A percentile compares a stretch with the other conserved stretches of the same genome.
Conservation (phyloP, 2,113 vertebrate species). For the Elachura formosa region DNA sequence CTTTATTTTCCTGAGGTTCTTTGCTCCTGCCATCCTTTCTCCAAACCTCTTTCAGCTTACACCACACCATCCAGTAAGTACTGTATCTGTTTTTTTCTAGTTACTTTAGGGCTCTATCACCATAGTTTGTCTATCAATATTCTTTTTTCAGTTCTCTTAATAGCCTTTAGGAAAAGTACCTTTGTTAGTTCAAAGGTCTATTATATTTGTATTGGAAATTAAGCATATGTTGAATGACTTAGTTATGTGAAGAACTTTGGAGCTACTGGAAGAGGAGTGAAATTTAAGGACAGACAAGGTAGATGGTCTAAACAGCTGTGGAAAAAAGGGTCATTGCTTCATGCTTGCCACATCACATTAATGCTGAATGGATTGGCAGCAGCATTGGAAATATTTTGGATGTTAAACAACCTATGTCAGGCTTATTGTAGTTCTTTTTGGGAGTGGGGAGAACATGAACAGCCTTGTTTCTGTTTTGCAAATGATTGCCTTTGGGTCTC, state of each 20-base stretch:
- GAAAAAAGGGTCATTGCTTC: neutral
- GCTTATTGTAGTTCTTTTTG: neutral
- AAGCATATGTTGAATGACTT: neutral
- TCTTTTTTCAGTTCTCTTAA: neutral
- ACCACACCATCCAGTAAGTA: constrained; percentile 92
- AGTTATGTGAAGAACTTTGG: neutral
- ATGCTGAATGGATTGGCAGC: neutral
- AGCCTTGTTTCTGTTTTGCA: neutral
- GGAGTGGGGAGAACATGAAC: neutral
- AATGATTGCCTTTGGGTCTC: neutral
- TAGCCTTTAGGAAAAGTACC: neutral
- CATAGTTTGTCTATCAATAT: neutral
- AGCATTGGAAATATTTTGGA: neutral
- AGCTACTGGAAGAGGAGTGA: neutral
- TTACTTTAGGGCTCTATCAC: neutral
- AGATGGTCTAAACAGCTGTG: neutral
- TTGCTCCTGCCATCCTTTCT: constrained; percentile 95
- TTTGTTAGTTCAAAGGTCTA: neutral
- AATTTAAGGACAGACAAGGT: neutral
- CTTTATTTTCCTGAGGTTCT: constrained; percentile 97
- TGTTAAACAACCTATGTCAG: neutral
- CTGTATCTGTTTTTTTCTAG: neutral
- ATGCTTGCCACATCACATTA: neutral
- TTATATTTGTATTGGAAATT: neutral
- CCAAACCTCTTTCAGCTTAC: constrained; percentile 95